Base-by-base conservation (phyloP, 2,797 vertebrate genomes). In the Acrocephalus scirpaceus region DNA sequence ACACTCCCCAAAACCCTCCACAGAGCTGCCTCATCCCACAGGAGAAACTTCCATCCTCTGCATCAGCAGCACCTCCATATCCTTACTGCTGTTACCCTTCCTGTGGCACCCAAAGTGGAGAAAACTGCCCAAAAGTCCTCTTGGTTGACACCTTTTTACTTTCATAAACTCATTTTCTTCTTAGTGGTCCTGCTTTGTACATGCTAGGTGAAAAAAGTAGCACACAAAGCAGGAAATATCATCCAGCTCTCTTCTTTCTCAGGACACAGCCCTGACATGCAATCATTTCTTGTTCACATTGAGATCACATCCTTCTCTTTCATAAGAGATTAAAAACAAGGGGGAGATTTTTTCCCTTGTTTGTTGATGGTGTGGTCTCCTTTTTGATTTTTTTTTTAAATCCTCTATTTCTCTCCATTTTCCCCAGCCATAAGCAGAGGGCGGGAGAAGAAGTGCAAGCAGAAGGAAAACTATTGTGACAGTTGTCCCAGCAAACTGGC, bases 401-500 rank as follows among this genome's bases (percentile, higher is more conserved):
- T 34, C 7, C 72, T 72, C 6, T 36, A 4, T 56, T 88, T 84
- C 10, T 57, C 36, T 27, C 29, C 13, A 2, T 54, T 72, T 78
- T 83, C 40, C 29, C 48, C 66, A 92, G 70, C 62, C 67, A 60
- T 67, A 67, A 88, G 44, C 54, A 72, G 23, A 83, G 26, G 18
- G 18, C 8, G 85, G 27, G 22, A 83, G 45, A 45, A 92, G 26
- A 90, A 86, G 16, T 15, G 23, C 64, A 47, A 60, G 62, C 5
- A 78, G 40, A 84, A 95, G 36, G 38, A 66, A 76, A 78, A 10
- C 44, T 36, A 38, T 36, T 61, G 57, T 88, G 83, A 92, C 74
- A 92, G 83, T 78, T 76, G 58, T 93, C 90, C 85, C 82, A 85
- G 75, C 77, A 93, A 95, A 84, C 18, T 62, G 80, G 36, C 67